Evolutionary conservation across 2,888 invertebrate species (phyloP).

Genomic region (Autographa gamma): DNA sequence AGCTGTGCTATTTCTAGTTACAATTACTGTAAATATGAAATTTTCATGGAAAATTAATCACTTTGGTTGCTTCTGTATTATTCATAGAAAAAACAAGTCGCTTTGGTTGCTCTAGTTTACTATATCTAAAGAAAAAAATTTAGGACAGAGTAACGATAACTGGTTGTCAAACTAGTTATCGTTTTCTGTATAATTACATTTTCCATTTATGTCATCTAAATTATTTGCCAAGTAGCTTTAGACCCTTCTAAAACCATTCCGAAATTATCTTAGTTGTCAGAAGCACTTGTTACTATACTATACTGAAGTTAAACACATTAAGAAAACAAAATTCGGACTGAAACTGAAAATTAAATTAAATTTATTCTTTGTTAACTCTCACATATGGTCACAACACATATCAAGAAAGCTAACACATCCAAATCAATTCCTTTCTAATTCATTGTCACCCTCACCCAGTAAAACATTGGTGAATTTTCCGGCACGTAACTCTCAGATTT

Average conservation of each 20-base stretch:
- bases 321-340: not conserved
- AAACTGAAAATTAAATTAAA: not conserved
- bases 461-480: slow-evolving; percentile 78
- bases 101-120: too few relatives aligned
- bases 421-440: slow-evolving; percentile 24
- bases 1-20: not conserved
- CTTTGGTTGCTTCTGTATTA: too few relatives aligned
- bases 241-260: too few relatives aligned
- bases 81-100: too few relatives aligned
- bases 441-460: slow-evolving; percentile 60
- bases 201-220: not conserved
- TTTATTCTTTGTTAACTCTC: not conserved
- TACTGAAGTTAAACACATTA: too few relatives aligned
- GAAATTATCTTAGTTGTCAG: too few relatives aligned
- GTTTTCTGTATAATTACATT: not conserved
- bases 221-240: too few relatives aligned
- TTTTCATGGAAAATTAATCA: too few relatives aligned
- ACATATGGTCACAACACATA: not conserved
- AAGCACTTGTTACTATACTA: too few relatives aligned
- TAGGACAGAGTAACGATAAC: too few relatives aligned
- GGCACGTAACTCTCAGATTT: slow-evolving; percentile 78
- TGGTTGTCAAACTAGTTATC: too few relatives aligned
- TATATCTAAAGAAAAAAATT: too few relatives aligned
- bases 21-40: not conserved
- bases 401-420: not conserved